Evolutionary conservation across 2,888 invertebrate genomes (phyloP).

Genomic region (Cheilosia soror): DNA sequence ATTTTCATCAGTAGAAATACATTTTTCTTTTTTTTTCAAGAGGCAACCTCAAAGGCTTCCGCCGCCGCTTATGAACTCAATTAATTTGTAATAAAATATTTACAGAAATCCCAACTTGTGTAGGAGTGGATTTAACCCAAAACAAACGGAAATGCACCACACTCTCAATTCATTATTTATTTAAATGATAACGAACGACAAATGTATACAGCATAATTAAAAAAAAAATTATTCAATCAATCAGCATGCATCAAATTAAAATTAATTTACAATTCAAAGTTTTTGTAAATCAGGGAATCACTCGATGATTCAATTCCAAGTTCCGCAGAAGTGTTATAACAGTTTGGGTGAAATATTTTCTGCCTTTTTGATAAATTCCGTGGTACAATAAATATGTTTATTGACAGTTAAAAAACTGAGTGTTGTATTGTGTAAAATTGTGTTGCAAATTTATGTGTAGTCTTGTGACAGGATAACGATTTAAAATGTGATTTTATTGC

Average conservation of each 20-base stretch:
- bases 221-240: neutral
- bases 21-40: neutral
- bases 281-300: neutral
- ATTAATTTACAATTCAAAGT: neutral
- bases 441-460: conserved; percentile 16
- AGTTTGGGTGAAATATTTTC: neutral
- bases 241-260: conserved; percentile 20
- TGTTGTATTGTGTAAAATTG: neutral
- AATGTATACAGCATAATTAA: neutral
- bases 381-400: conserved; percentile 23
- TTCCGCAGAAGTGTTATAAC: neutral
- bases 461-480: conserved; percentile 21
- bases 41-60: conserved; percentile 16
- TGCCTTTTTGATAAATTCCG: conserved; percentile 10
- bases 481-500: neutral
- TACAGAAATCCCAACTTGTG: conserved; percentile 6
- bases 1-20: conserved; percentile 27
- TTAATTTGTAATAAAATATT: conserved; percentile 12
- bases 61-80: conserved; percentile 15
- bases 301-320: conserved; percentile 1
- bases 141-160: conserved; percentile 18
- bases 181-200: conserved; percentile 9
- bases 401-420: conserved; percentile 9
- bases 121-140: conserved; percentile 9
- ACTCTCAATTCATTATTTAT: conserved; percentile 32